phyloP scores from a whole-genome alignment of 2,113 vertebrate species.

The Mellivora capensis region DNA sequence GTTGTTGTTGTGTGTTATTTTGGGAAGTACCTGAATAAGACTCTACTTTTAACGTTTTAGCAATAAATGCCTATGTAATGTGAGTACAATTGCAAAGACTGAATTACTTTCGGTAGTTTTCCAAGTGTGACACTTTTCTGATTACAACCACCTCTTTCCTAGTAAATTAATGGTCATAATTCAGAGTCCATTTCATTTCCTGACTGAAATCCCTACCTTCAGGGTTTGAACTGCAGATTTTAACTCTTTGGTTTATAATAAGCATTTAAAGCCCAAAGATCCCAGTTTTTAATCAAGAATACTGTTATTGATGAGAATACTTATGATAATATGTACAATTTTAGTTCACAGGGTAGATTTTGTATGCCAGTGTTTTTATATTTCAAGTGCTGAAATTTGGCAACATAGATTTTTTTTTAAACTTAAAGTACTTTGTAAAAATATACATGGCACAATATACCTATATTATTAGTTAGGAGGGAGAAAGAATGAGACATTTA shows the following conservation, averaged over 20 bases:
- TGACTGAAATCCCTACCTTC: background rate
- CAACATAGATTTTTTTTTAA: background rate
- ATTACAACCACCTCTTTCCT: background rate
- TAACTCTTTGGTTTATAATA: slow-evolving; percentile 18
- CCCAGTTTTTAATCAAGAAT: background rate
- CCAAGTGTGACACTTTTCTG: background rate
- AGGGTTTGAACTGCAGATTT: background rate
- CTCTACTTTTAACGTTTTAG: background rate
- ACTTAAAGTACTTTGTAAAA: background rate
- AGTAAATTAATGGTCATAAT: background rate
- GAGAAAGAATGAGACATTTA: background rate
- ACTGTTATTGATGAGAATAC: background rate
- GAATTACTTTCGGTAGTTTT: slow-evolving; percentile 1
- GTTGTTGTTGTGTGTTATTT: background rate
- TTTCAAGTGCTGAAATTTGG: background rate
- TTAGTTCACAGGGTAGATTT: background rate
- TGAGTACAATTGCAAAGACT: background rate
- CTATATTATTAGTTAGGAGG: background rate
- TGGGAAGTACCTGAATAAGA: background rate
- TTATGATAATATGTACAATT: background rate
- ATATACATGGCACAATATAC: background rate
- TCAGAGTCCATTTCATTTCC: slow-evolving; percentile 15
- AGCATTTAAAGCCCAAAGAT: background rate
- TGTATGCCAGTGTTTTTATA: background rate
- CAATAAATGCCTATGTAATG: background rate